phyloP scores from a whole-genome alignment of 2,888 invertebrate genomes.

The Hartigia nigra region DNA sequence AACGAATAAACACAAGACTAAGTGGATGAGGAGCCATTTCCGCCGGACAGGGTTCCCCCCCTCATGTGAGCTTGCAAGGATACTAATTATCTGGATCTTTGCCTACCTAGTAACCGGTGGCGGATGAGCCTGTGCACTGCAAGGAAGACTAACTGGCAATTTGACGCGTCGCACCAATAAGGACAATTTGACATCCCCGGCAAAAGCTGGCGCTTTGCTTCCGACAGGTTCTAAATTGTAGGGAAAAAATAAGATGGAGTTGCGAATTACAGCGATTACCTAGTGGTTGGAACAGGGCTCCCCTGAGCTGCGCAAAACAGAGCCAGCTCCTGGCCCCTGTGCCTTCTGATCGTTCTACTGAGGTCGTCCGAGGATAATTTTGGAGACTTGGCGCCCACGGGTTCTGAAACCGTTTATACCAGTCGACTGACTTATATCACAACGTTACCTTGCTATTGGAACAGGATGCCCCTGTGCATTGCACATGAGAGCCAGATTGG shows the following conservation, averaged over 20 bases:
- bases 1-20: slow-evolving; percentile 14
- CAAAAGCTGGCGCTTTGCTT: slow-evolving; percentile 70
- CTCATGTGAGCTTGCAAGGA: not conserved
- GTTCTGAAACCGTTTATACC: slow-evolving; percentile 55
- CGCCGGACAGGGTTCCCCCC: slow-evolving; percentile 3
- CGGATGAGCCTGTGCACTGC: slow-evolving; percentile 41
- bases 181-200: slow-evolving; percentile 69
- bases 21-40: not conserved
- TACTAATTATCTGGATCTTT: slow-evolving; percentile 14
- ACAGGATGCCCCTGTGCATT: slow-evolving; percentile 79
- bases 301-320: slow-evolving; percentile 78
- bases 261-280: slow-evolving; percentile 8
- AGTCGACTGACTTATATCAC: not conserved
- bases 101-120: slow-evolving; percentile 52
- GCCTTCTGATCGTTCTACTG: slow-evolving; percentile 71
- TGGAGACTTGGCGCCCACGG: slow-evolving; percentile 70
- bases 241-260: not conserved
- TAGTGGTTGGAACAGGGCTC: slow-evolving; percentile 65
- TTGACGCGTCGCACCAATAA: slow-evolving; percentile 49
- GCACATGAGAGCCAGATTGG: slow-evolving; percentile 58
- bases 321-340: slow-evolving; percentile 68
- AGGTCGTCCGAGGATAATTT: slow-evolving; percentile 73
- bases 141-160: slow-evolving; percentile 39
- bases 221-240: slow-evolving; percentile 70
- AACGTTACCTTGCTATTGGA: slow-evolving; percentile 75